These are phyloP conservation scores for Gymnopithys bicolor DNA, from an alignment of 2,797 vertebrate species.

Conservation along the genomic window DNA sequence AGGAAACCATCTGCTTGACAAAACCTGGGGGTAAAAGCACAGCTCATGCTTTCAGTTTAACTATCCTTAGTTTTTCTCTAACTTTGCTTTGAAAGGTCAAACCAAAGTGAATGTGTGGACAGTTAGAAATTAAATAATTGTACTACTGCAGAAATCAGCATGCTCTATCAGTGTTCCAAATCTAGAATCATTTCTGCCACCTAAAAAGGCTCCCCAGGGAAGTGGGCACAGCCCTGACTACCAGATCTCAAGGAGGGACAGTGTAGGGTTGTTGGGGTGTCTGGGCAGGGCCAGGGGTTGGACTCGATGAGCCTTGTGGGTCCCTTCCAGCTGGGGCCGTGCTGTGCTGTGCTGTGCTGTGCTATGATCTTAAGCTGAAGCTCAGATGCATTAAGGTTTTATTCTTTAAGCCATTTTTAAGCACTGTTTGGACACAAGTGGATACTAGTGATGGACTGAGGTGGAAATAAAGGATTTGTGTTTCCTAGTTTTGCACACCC, in stretches of 20 bases:
- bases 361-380: background rate
- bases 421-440: background rate
- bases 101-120: background rate
- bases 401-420: background rate
- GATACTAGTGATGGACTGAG: background rate
- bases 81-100: background rate
- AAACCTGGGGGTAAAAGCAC: background rate
- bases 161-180: background rate
- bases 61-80: background rate
- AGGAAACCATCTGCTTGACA: background rate
- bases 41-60: background rate
- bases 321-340: background rate
- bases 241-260: background rate
- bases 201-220: background rate
- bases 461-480: background rate
- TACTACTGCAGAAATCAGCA: background rate
- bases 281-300: background rate
- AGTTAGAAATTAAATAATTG: background rate
- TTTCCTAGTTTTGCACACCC: background rate
- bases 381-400: background rate
- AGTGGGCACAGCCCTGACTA: fast-evolving
- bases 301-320: background rate
- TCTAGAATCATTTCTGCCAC: background rate
- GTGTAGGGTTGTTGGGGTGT: background rate
- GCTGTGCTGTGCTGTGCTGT: background rate